phyloP scores from a whole-genome alignment of 1,140 invertebrate genomes.

The Pogonognathellus flavescens region DNA sequence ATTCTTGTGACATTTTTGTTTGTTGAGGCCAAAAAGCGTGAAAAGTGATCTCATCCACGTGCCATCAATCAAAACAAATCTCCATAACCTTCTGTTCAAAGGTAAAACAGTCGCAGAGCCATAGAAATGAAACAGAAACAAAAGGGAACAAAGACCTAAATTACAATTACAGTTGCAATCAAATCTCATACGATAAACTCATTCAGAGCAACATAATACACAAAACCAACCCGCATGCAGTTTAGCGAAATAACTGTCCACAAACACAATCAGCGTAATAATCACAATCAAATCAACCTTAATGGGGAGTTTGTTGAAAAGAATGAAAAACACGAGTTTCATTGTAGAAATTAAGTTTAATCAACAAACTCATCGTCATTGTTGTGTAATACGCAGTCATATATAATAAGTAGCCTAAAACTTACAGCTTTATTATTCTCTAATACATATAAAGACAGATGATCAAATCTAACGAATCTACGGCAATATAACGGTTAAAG shows the following conservation, averaged over 20 bases:
- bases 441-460: too few species aligned
- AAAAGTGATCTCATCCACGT: background rate
- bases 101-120: background rate
- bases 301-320: background rate
- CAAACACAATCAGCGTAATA: background rate
- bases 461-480: too few species aligned
- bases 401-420: too few species aligned
- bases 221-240: background rate
- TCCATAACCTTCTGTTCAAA: background rate
- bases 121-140: background rate
- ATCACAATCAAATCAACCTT: background rate
- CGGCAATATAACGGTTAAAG: too few species aligned
- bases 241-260: background rate
- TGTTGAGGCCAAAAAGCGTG: background rate
- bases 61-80: background rate
- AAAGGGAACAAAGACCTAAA: background rate
- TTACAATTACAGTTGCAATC: background rate
- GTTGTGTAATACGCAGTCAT: background rate
- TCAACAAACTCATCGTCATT: conserved; percentile 12
- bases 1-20: too few species aligned
- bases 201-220: background rate
- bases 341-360: conserved; percentile 20
- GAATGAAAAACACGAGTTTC: background rate
- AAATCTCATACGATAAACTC: background rate
- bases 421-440: too few species aligned